A percentile compares a stretch with the other conserved stretches of the same genome.
Evolutionary conservation across 2,797 vertebrate genomes (phyloP).

Genomic region (Micrastur ruficollis): DNA sequence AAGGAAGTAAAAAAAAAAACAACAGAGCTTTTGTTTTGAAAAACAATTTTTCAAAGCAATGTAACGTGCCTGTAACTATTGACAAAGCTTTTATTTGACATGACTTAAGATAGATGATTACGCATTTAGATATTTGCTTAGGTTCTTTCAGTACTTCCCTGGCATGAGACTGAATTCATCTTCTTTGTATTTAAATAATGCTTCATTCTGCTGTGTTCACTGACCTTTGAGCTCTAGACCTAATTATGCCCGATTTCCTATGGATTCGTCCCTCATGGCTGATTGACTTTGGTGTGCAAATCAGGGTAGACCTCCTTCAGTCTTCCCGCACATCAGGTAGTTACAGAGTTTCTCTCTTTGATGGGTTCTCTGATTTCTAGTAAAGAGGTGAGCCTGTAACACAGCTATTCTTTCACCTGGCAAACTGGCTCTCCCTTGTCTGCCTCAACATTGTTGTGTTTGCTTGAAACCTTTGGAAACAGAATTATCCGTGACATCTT

Average conservation of each 20-base stretch:
- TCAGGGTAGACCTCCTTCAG: background rate
- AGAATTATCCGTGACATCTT: background rate
- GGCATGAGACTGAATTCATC: background rate
- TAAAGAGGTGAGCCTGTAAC: background rate
- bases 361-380: background rate
- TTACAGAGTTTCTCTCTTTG: background rate
- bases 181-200: background rate
- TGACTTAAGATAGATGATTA: constrained; percentile 18
- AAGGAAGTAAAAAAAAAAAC: constrained; percentile 11
- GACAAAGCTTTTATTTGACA: constrained; percentile 43
- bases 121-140: constrained; percentile 43
- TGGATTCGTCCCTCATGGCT: fast-evolving
- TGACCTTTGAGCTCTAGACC: constrained; percentile 7
- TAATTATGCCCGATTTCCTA: background rate
- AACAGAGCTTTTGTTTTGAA: background rate
- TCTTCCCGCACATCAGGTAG: background rate
- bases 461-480: background rate
- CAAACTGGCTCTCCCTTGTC: background rate
- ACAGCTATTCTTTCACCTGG: background rate
- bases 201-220: background rate
- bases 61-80: constrained; percentile 43
- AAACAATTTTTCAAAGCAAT: constrained; percentile 1
- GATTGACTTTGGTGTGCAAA: background rate
- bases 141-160: background rate
- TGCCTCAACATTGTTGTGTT: background rate